Evolutionary conservation across 2,113 vertebrate species (phyloP), one percentile per base, ranked within the genome.

Genomic region (Silurus asotus): DNA sequence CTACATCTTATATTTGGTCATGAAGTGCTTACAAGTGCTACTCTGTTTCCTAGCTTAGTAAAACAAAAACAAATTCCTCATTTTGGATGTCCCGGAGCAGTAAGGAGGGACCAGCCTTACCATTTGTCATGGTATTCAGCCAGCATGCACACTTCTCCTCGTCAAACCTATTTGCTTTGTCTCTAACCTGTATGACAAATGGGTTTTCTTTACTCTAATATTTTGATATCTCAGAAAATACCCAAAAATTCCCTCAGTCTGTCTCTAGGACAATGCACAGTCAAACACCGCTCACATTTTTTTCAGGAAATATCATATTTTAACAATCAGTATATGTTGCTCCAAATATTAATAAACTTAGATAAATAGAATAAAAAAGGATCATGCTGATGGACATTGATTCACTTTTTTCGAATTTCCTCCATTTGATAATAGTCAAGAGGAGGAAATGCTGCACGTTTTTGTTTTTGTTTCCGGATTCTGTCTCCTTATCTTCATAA

Each of bases 61-160:
- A 89, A 87, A 89, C 89, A 88, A 89, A 82, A 88, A 90, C 37
- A 89, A 90, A 94, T 93, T 92, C 90, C 91, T 92, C 56, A 81
- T 6, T 37, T 37, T 37, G 37, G 37, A 37, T 37, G 37, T 37
- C 37, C 37, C 2, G 37, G 78, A 91, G 92, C 91, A 89, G 86
- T 90, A 90, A 90, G 88, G 85, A 82, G 91, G 91, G 87, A 92
- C 91, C 11, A 25, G 76, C 70, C 83, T 67, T 82, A 83, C 61
- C 74, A 84, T 85, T 78, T 82, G 28, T 70, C 79, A 87, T 58
- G 58, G 59, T 74, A 86, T 74, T 25, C 65, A 23, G 20, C 51
- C 77, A 65, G 7, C n/a, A 51, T 64, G 45, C 7, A 15, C 83
- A 76, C 70, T 15, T 45, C 82, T 77, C 55, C 69, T 76, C 37